Conservation (phyloP, 2,888 invertebrate genomes). For the Bhutanitis thaidina region DNA sequence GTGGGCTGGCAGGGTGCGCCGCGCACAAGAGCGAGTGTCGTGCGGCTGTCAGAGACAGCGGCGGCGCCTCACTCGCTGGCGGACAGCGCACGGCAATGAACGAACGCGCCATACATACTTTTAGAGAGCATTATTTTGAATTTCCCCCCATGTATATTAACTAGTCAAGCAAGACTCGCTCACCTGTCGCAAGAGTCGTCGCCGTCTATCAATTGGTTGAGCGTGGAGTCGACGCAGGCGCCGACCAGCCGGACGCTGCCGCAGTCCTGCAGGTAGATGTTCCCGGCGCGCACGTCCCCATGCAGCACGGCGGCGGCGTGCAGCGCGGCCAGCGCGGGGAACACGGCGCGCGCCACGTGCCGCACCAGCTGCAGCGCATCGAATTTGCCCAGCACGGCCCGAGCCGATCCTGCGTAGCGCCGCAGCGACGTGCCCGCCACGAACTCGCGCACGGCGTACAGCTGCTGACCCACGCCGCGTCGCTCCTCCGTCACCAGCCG, state of each 20-base stretch:
- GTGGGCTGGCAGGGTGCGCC: too few species aligned
- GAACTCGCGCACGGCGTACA: slow-evolving; percentile 87
- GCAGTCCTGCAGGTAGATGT: slow-evolving; percentile 84
- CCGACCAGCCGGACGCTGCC: slow-evolving; percentile 83
- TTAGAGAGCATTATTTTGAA: too few species aligned
- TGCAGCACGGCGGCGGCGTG: slow-evolving; percentile 92
- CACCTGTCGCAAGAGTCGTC: slow-evolving; percentile 61
- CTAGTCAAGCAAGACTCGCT: too few species aligned
- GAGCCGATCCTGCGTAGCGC: background rate
- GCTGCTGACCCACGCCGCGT: slow-evolving; percentile 49
- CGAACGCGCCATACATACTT: too few species aligned
- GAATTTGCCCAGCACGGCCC: slow-evolving; percentile 67
- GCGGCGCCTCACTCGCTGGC: too few species aligned
- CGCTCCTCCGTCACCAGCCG: slow-evolving; percentile 81
- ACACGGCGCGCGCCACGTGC: slow-evolving; percentile 84
- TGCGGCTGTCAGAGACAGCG: too few species aligned
- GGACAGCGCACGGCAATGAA: too few species aligned
- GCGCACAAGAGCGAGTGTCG: too few species aligned
- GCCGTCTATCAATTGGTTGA: slow-evolving; percentile 79
- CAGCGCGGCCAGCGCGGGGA: slow-evolving; percentile 87
- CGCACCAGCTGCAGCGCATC: slow-evolving; percentile 73
- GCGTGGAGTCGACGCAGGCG: slow-evolving; percentile 84
- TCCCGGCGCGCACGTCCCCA: slow-evolving; percentile 87
- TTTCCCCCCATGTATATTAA: too few species aligned
- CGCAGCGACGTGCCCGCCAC: slow-evolving; percentile 64